Base-by-base conservation (phyloP, 1,140 invertebrate genomes). In the Tetragonula clypearis region DNA sequence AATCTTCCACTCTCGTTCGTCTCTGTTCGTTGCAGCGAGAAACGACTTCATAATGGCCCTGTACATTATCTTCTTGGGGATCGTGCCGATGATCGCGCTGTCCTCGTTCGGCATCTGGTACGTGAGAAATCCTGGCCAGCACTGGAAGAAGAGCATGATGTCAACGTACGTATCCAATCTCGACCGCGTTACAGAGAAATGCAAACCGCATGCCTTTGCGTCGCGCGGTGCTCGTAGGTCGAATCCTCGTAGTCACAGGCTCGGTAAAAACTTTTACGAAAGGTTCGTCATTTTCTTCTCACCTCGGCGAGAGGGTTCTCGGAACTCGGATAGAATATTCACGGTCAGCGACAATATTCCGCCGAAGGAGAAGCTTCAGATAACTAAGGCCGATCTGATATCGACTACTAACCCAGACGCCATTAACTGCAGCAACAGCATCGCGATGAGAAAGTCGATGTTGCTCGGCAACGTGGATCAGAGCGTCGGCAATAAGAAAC, bases 11-110 rank as follows among this genome's bases (percentile, higher is more conserved):
- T 49, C 12, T 9, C 82, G 78, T 87, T 89, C 35, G 30, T 19
- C 1, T 93, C 1, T 93, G 88, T 92, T 58, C 82, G 82, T 96
- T 96, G 84, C 95, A 98, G 98, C 96, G 85, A 95, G 96, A 92
- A 96, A 96, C 92, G 96, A 97, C 89, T 96, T 98, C 92, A 96
- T 97, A 92, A 96, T 96, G 87, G 96, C 96, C 60, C 95, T 98
- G 94, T 98, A 97, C 92, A 96, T 98, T 73, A 96, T 98, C 79
- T 98, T 99, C 95, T 95, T 99, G 85, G 96, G 97, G 12, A 96
- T 99, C 73, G 92, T 98, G 60, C 98, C 98, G 14, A 93, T 96
- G 73, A 86, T 96, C 21, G 95, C 96, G 1, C 90, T 98, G 4
- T 79, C 96, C 0, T 95, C 96, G 5, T 96, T 98, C 87, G 93